phyloP scores from a whole-genome alignment of 2,113 vertebrate genomes.

The Megaceryle torquata region DNA sequence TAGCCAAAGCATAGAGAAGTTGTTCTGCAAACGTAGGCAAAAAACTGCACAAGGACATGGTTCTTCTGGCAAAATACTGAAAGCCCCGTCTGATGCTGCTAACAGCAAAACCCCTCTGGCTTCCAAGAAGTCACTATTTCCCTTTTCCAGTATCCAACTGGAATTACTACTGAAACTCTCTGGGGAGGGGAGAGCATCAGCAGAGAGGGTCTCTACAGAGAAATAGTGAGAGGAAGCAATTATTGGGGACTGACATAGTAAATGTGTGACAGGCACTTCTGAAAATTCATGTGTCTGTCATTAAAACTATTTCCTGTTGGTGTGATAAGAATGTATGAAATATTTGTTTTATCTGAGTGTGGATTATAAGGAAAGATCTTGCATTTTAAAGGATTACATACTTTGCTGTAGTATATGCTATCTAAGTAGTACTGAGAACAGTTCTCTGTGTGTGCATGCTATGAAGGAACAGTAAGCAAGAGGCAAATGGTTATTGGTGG shows the following conservation, averaged over 20 bases:
- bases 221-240: neutral
- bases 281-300: neutral
- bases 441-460: neutral
- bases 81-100: neutral
- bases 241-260: neutral
- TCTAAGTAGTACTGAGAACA: neutral
- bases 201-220: neutral
- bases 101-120: neutral
- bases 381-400: conserved; percentile 19
- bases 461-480: neutral
- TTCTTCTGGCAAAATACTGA: neutral
- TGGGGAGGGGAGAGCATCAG: neutral
- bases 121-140: neutral
- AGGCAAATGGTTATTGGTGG: neutral
- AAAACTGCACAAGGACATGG: neutral
- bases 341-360: neutral
- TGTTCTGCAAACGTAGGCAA: neutral
- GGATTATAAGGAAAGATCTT: conserved; percentile 42
- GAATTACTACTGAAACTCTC: neutral
- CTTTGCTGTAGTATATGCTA: neutral
- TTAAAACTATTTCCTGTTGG: neutral
- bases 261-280: neutral
- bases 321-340: conserved; percentile 11
- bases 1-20: neutral
- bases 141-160: neutral